Evolutionary conservation across 2,888 invertebrate genomes (phyloP), one percentile per base, ranked within the genome.

Genomic region (Lithodes maja): DNA sequence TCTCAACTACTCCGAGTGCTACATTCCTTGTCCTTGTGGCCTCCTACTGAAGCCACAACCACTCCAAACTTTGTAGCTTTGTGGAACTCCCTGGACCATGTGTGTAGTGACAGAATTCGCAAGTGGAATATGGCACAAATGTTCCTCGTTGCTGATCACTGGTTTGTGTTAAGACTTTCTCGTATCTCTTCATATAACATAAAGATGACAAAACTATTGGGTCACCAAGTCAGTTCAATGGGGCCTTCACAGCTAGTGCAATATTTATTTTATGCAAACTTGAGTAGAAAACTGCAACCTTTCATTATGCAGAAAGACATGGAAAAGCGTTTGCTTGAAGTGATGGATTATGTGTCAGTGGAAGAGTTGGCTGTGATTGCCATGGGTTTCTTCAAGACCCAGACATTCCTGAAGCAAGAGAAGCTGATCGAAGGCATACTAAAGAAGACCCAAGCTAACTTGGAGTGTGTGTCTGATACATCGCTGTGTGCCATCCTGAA

Each of bases 381-480:
- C 2, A 95, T 96, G 95, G 97, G 96, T 0, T 97, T 96, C 93
- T 97, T 97, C 92, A 97, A 97, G 94, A 96, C 96, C 17, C 95
- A 96, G 94, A 96, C 95, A 1, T 95, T 94, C 17, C 94, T 97
- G 82, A 94, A 95, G 91, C 95, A 94, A 93, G 92, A 93, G 2
- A 93, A 93, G 0, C 92, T 96, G 75, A 85, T 95, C 0, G 92
- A 94, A 1, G 94, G 94, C 84, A 94, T 96, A 0, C 95, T 96
- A 68, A 92, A 94, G 1, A 94, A 94, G 92, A 93, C 96, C 0
- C 94, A 94, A n/a, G 93, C 94, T 7, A 94, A 95, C 91, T 92
- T 95, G 33, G 93, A 95, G 50, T 94, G 93, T 2, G 94, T 96
- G 12, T 95, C 96, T 93, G 96, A 96, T 93, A 95, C 96, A 15